Percentiles rank a stretch among this genome's conserved stretches.
phyloP scores from a whole-genome alignment of 2,888 invertebrate genomes.

The Zonitis immaculata region DNA sequence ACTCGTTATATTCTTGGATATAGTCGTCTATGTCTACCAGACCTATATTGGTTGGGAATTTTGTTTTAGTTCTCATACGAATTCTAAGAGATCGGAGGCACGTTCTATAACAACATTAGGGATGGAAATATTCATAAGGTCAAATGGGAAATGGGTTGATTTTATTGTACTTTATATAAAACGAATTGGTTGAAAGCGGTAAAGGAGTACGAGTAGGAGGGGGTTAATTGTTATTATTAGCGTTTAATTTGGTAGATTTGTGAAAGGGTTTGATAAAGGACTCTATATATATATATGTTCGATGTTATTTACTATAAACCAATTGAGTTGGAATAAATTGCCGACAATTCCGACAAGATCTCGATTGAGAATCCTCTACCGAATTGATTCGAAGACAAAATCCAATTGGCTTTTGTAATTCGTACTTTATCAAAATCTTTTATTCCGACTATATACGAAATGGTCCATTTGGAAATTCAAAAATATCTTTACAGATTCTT shows the following conservation, averaged over 20 bases:
- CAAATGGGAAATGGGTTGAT: neutral
- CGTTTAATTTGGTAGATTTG: conserved; percentile 22
- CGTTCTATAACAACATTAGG: neutral
- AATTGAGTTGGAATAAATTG: conserved; percentile 19
- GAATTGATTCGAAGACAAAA: no score
- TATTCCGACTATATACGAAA: no score
- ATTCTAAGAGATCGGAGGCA: neutral
- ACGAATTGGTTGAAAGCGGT: neutral
- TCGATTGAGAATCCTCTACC: no score
- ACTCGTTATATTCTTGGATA: conserved; percentile 1
- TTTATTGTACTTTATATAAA: conserved; percentile 4
- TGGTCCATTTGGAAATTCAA: no score
- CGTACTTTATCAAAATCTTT: no score
- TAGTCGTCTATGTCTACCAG: neutral
- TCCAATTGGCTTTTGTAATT: no score
- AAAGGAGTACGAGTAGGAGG: no score
- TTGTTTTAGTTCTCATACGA: neutral
- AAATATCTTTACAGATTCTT: no score
- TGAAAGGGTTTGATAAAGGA: conserved; percentile 15
- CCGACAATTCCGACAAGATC: conserved; percentile 8
- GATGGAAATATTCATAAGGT: conserved; percentile 6
- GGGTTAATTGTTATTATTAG: conserved; percentile 22
- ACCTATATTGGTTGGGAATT: neutral
- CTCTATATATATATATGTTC: no score
- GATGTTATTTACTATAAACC: no score